Evolutionary conservation across 2,113 vertebrate species (phyloP), one percentile per base, ranked within the genome.

Genomic region (Cephalopterus ornatus): DNA sequence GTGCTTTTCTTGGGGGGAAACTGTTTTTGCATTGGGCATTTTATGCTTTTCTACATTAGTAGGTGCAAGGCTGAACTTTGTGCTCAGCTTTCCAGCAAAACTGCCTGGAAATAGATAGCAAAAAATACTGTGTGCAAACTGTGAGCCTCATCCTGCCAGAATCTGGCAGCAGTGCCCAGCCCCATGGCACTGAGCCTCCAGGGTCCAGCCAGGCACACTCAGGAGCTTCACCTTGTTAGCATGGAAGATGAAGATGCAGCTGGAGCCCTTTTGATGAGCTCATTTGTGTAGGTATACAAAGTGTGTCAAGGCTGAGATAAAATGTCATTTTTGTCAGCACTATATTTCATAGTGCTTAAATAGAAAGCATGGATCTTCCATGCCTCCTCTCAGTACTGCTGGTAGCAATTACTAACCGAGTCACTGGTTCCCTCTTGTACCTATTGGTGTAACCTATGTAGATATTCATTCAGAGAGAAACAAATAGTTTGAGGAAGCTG

Each of bases 181-280:
- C 10, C 59, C 13, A 4, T 0, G 8, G 26, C 2, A 4, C 37
- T 74, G 16, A 1, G 30, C 14, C 33, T 33, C 47, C 16, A 12
- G 27, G 32, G 8, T 28, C 46, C 2, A 7, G 26, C 47, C n/a
- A 50, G 35, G 39, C 33, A 28, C 33, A 9, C 30, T 41, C 37
- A 30, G 47, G 20, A 66, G 21, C 67, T 78, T 2, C 0, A 13
- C 26, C 3, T 1, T 0, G 0, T 32, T 66, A 26, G 20, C 1
- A 0, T 5, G 12, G 50, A 42, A 37, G n/a, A n/a, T n/a, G 30
- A 66, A 47, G 67, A 9, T 49, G 52, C 15, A 79, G 12, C 21
- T 30, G n/a, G 56, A 74, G 52, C 37, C 33, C 28, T 47, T 56
- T 21, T 15, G 19, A 44, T 68, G 44, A 49, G 14, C 26, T 44